phyloP scores from a whole-genome alignment of 2,113 vertebrate species.

The Peromyscus polionotus region DNA sequence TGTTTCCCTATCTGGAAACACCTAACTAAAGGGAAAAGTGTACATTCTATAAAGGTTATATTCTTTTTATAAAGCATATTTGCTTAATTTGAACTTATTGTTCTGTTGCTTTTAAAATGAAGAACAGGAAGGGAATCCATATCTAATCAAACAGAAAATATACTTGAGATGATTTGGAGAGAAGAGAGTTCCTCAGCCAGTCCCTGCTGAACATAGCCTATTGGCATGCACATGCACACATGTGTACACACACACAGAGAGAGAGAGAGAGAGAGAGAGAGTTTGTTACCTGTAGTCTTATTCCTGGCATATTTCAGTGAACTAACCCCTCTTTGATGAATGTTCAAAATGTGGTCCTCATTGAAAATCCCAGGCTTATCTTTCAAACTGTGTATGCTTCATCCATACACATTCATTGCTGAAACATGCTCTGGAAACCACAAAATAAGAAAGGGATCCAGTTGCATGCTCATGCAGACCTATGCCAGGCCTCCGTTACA shows the following conservation, averaged over 20 bases:
- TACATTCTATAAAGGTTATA: not conserved
- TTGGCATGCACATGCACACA: not conserved
- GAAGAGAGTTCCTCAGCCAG: not conserved
- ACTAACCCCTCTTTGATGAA: not conserved
- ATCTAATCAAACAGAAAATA: not conserved
- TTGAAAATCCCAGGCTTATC: not conserved
- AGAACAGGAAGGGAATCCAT: not conserved
- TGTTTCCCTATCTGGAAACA: not conserved
- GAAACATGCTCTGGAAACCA: not conserved
- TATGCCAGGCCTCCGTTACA: not conserved
- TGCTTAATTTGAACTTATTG: not conserved
- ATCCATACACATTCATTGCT: not conserved
- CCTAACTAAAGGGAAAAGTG: not conserved
- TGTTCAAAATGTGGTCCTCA: not conserved
- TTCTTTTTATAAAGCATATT: slow-evolving; percentile 21
- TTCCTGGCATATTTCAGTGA: not conserved
- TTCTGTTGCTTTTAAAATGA: not conserved
- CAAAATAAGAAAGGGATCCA: not conserved
- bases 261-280: too few relatives aligned
- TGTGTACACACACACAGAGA: not conserved
- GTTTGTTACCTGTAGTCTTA: not conserved
- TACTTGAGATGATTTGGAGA: not conserved
- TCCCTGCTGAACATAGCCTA: not conserved
- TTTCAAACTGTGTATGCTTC: not conserved
- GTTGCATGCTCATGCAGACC: not conserved